These are phyloP conservation scores for Aphrocallistes beatrix DNA, from an alignment of 37 sponge, comb jelly and placozoan genomes.

Conservation along the genomic window DNA sequence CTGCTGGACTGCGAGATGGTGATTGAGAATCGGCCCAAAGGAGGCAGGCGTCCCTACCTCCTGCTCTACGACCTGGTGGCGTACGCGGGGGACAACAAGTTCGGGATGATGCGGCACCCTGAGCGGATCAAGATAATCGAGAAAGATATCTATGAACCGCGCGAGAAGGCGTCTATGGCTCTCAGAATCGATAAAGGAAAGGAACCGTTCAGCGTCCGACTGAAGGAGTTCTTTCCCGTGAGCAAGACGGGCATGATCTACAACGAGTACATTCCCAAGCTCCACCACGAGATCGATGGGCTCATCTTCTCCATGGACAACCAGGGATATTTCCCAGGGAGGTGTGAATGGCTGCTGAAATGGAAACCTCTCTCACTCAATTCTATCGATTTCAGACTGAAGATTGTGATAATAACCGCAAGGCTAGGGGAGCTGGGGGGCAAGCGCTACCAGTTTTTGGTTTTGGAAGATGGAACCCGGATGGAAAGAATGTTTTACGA, in stretches of 20 bases:
- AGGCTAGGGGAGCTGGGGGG: background rate
- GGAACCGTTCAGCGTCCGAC: slow-evolving; percentile 77
- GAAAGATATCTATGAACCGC: slow-evolving; percentile 68
- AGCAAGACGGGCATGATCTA: background rate
- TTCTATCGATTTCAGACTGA: slow-evolving; percentile 78
- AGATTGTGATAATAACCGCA: slow-evolving; percentile 24
- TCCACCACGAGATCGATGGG: slow-evolving; percentile 82
- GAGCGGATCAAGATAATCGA: slow-evolving; percentile 45
- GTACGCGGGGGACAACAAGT: slow-evolving; percentile 47
- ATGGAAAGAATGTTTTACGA: background rate
- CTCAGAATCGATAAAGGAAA: slow-evolving; percentile 38
- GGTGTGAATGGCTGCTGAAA: slow-evolving; percentile 60
- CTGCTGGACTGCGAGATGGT: slow-evolving; percentile 89
- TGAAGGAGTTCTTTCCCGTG: slow-evolving; percentile 74
- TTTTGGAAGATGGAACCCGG: background rate
- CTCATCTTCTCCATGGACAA: slow-evolving; percentile 63
- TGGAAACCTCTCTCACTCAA: slow-evolving; percentile 94
- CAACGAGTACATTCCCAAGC: slow-evolving; percentile 45
- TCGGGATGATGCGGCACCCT: slow-evolving; percentile 48
- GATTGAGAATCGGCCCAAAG: slow-evolving; percentile 48
- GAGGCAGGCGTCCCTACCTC: slow-evolving; percentile 40
- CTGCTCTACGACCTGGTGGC: slow-evolving; percentile 88
- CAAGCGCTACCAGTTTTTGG: background rate
- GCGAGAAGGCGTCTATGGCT: slow-evolving; percentile 51
- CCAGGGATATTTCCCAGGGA: slow-evolving; percentile 67